Evolutionary conservation across 2,113 vertebrate species (phyloP), one percentile per base, ranked within the genome.

Genomic region (Aphelocoma coerulescens): DNA sequence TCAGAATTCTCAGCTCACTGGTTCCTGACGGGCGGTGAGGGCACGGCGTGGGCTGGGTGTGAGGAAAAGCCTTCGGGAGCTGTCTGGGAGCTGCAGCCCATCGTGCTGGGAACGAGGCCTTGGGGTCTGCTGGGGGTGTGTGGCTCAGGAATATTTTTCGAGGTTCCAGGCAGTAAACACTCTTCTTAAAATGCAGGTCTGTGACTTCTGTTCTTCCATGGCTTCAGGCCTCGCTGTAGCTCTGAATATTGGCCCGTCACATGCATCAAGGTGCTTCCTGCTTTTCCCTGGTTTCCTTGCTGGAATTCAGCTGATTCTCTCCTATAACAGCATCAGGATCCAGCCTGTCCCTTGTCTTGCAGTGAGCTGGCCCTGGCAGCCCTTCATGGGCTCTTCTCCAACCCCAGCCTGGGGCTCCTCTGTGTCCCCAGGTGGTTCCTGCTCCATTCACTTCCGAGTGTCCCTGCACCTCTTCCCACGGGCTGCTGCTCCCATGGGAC

Each of bases 41-140:
- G 15, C 46, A 7, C 1, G 1, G 54, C 1, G 0, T 5, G 20
- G 10, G 48, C 23, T 48, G 58, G 2, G 1, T 1, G 0, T 27
- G 52, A 75, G 32, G 24, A 44, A 26, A 27, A 0, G 1, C 52
- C 51, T 32, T 20, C 2, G 3, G 23, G 52, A 41, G 39, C 26
- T 11, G 3, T 12, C 26, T 16, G 76, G n/a, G 52, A 39, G 14
- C 39, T 73, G 66, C 75, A 13, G 48, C 61, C 52, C 0, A 2
- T 44, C 1, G 0, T 20, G 33, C 69, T 76, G 88, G 67, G n/a
- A 30, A 20, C 0, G 1, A 49, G 16, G 66, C 55, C 39, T 28
- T 8, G 7, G 7, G 46, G 12, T 43, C 63, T 85, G 67, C 79
- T 41, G 10, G 65, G 20, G 5, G 33, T 69, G 3, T 59, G 15